Evolutionary conservation across 1,140 invertebrate genomes (phyloP), one percentile per base, ranked within the genome.

Genomic region (Eurosta solidaginis): DNA sequence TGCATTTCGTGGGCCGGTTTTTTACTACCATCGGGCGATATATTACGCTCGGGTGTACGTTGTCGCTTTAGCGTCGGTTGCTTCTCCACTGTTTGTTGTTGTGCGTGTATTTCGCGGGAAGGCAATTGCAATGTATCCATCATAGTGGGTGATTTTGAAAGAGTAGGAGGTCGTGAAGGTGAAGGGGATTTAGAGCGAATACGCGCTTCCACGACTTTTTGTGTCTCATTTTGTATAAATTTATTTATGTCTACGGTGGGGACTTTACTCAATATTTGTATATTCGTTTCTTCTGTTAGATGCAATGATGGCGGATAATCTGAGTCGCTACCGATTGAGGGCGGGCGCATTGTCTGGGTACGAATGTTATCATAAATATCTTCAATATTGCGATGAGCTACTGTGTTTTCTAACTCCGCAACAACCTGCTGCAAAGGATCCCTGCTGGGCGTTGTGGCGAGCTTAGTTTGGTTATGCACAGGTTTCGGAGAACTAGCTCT

Each of bases 341-440:
- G 85, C 0, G 85, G 85, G 1, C 80, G 80, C 1, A 79, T 49
- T 1, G 83, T 85, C 47, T 84, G 79, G 7, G 82, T 75, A 50
- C 86, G 82, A 14, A 86, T 86, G 42, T 86, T 84, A 47, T 86
- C 85, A 25, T 81, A 25, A 12, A 86, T 84, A 4, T 83, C 81
- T 12, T 83, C 83, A 9, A 86, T 79, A 59, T 84, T 85, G 27
- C 83, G 83, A 40, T 82, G 81, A 33, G 83, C 82, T 3, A 83
- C 83, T 3, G 81, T 80, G 40, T 81, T 79, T 36, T 86, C 85
- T 47, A 86, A 52, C 29, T 85, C 83, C 0, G 83, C 83, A 2
- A 86, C 85, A 0, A 80, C 82, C 29, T 84, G 68, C 0, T 83
- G 82, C 6, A 86, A 22, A 0, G 85, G 83, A 83, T 86, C 85